Base-by-base conservation (phyloP, 2,888 invertebrate genomes). In the Dicyrtomina minuta region DNA sequence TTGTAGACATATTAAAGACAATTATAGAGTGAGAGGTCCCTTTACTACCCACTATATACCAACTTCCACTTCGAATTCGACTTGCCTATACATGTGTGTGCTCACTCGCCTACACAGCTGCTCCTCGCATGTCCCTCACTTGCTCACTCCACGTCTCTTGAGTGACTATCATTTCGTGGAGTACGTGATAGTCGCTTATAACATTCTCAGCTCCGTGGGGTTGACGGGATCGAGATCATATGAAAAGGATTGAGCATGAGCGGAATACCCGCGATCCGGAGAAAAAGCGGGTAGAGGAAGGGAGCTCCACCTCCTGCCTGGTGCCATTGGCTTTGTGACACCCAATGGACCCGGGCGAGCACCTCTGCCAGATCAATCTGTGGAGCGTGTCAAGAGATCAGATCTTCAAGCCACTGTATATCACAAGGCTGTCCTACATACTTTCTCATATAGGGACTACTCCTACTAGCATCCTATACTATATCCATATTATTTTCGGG, bases 261-360 rank as follows among this genome's bases (percentile, higher is more conserved):
- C 72, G 65, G 67, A 46, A 59, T 69, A 62, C 68, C 73, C 71
- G 72, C 55, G 62, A 49, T 44, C n/a, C 26, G 24, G 51, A 46
- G 58, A 26, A 58, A 58, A 51, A 17, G 15, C 56, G 22, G 39
- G n/a, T n/a, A n/a, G n/a, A n/a, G n/a, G n/a, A n/a, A 27, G 59
- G 24, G 49, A 70, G 72, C 75, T 76, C 77, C 77, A 75, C 77
- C 77, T 76, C 76, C 77, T 59, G 71, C 76, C 72, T 72, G 72
- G 73, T 66, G 71, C 70, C 75, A 77, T 77, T 77, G 77, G 77
- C 74, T 77, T 76, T 70, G 72, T 74, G 75, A 75, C 73, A 77
- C 74, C 77, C 77, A 76, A 77, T 76, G 77, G 75, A 76, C 76
- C 77, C 76, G 75, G 77, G 75, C 75, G 75, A 73, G 74, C 73